Evolutionary conservation across 1,140 invertebrate genomes (phyloP).

Genomic region (Battus philenor): DNA sequence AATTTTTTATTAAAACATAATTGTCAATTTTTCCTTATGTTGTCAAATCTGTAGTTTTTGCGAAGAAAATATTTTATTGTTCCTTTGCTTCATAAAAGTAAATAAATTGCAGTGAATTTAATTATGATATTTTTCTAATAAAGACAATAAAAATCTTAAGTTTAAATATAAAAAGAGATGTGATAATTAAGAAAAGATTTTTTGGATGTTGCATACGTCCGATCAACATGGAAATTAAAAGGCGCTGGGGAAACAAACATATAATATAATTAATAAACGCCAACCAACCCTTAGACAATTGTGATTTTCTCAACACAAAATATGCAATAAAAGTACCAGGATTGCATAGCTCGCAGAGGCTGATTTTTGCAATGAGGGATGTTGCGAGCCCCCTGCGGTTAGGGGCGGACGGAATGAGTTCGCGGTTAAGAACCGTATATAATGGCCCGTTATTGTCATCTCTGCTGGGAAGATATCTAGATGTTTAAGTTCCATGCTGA

Average conservation of each 20-base stretch:
- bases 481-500: no score
- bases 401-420: slow-evolving; percentile 1
- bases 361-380: slow-evolving; percentile 1
- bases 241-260: no score
- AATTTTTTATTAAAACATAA: no score
- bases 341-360: background rate
- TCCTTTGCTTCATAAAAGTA: no score
- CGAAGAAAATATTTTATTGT: no score
- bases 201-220: no score
- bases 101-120: no score
- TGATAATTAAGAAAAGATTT: no score
- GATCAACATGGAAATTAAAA: no score
- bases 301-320: background rate
- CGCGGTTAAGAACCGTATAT: background rate
- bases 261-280: background rate
- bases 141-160: background rate
- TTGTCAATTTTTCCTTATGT: no score
- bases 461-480: no score
- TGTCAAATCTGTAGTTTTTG: no score
- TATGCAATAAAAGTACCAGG: slow-evolving; percentile 15
- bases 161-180: background rate
- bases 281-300: background rate
- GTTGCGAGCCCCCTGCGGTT: slow-evolving; percentile 3
- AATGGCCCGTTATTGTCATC: background rate
- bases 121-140: background rate